Conservation (phyloP, 1,140 invertebrate genomes). For the Leptoteleia sp. region DNA sequence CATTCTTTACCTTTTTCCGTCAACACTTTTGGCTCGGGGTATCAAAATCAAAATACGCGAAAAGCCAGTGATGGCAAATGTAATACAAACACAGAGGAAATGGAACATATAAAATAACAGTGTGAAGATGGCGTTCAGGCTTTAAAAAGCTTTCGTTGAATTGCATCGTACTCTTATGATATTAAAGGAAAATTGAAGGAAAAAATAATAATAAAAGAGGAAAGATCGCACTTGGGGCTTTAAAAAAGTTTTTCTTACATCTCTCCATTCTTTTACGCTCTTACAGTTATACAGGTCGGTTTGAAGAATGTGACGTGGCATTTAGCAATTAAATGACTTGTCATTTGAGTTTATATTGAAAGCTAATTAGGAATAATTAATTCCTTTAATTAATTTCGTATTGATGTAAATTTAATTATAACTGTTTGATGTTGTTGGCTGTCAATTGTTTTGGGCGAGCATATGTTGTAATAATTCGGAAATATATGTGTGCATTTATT, state of each 20-base stretch:
- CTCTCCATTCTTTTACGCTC: neutral
- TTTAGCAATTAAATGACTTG: too few species aligned
- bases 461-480: too few species aligned
- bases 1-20: too few species aligned
- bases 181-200: conserved; percentile 2
- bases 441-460: too few species aligned
- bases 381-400: too few species aligned
- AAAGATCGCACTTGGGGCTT: conserved; percentile 4
- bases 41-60: neutral
- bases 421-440: too few species aligned
- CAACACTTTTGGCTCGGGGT: too few species aligned
- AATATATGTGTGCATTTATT: too few species aligned
- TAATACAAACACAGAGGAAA: neutral
- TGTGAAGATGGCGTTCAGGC: neutral
- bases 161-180: conserved; percentile 2
- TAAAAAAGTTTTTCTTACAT: conserved; percentile 4
- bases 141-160: conserved; percentile 1
- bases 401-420: too few species aligned
- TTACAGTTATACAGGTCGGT: neutral
- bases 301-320: neutral
- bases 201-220: conserved; percentile 4
- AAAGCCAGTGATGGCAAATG: neutral
- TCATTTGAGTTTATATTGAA: too few species aligned
- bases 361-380: too few species aligned
- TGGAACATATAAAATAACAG: conserved; percentile 5